Evolutionary conservation across 2,113 vertebrate species (phyloP).

Genomic region (Misgurnus mizolepis): DNA sequence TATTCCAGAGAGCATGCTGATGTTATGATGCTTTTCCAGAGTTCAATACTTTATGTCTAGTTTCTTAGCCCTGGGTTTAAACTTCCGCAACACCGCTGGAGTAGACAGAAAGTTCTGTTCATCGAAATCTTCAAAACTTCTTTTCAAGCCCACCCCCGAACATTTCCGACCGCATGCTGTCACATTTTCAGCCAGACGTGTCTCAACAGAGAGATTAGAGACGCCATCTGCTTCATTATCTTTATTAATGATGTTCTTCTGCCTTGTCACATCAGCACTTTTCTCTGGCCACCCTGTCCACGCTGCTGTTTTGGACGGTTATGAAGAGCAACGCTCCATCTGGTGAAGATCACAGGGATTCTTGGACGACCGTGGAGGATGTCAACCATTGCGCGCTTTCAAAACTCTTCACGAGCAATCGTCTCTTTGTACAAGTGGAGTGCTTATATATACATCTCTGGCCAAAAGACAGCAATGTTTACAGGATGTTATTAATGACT

Average conservation of each 20-base stretch:
- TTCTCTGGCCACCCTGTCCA: conserved; percentile 60
- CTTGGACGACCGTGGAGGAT: conserved; percentile 57
- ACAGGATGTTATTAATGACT: conserved; percentile 30
- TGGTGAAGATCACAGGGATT: conserved; percentile 69
- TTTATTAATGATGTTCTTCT: conserved; percentile 69
- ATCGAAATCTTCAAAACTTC: background rate
- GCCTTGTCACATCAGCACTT: conserved; percentile 64
- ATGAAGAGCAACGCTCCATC: conserved; percentile 67
- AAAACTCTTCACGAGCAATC: conserved; percentile 53
- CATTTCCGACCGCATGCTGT: conserved; percentile 46
- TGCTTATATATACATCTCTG: conserved; percentile 1
- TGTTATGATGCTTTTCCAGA: too few relatives aligned
- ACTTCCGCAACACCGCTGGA: background rate
- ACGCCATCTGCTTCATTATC: conserved; percentile 69
- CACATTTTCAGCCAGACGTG: conserved; percentile 54
- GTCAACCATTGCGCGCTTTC: conserved; percentile 60
- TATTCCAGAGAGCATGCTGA: too few relatives aligned
- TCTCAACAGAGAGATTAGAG: conserved; percentile 62
- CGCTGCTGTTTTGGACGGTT: conserved; percentile 65
- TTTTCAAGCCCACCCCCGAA: conserved; percentile 38
- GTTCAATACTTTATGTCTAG: too few relatives aligned
- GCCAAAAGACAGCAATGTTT: conserved; percentile 30
- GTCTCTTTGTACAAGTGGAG: background rate
- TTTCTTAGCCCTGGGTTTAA: background rate
- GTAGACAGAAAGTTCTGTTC: background rate